phyloP scores from a whole-genome alignment of 2,888 invertebrate species.

The Pseudanteris insignis region DNA sequence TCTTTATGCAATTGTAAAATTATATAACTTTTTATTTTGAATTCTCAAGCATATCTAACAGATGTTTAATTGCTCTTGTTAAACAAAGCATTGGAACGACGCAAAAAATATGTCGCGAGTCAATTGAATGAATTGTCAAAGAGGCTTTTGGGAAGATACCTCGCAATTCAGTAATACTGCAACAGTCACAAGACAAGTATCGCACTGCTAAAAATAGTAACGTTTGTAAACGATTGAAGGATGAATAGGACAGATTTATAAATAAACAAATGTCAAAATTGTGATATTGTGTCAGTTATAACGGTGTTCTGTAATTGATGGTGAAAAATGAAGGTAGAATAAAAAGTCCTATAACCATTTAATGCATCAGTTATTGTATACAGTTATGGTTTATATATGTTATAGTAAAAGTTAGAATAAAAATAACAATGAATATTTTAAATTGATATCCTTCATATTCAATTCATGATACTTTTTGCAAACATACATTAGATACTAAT shows the following conservation, averaged over 20 bases:
- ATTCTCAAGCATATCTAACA: conserved; percentile 15
- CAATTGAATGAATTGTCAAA: conserved; percentile 9
- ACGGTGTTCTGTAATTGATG: neutral
- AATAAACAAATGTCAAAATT: conserved; percentile 54
- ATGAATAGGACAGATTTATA: conserved; percentile 61
- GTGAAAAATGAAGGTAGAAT: too few species aligned
- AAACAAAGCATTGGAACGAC: conserved; percentile 7
- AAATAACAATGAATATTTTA: too few species aligned
- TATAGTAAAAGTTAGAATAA: too few species aligned
- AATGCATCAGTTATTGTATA: too few species aligned
- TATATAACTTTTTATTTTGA: conserved; percentile 24
- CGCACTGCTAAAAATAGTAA: conserved; percentile 59
- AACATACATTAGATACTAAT: too few species aligned
- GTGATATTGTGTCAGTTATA: conserved; percentile 15
- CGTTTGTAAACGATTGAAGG: conserved; percentile 56
- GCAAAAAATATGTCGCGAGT: conserved; percentile 13
- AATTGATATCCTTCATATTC: too few species aligned
- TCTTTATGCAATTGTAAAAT: neutral
- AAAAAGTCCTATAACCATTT: too few species aligned
- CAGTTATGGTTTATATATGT: too few species aligned
- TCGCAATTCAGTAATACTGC: conserved; percentile 27
- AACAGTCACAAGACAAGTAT: conserved; percentile 52
- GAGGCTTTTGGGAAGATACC: conserved; percentile 14
- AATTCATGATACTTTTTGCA: too few species aligned
- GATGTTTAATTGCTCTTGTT: conserved; percentile 18